Conservation (phyloP, 2,888 invertebrate species). For the Polydesmus complanatus region DNA sequence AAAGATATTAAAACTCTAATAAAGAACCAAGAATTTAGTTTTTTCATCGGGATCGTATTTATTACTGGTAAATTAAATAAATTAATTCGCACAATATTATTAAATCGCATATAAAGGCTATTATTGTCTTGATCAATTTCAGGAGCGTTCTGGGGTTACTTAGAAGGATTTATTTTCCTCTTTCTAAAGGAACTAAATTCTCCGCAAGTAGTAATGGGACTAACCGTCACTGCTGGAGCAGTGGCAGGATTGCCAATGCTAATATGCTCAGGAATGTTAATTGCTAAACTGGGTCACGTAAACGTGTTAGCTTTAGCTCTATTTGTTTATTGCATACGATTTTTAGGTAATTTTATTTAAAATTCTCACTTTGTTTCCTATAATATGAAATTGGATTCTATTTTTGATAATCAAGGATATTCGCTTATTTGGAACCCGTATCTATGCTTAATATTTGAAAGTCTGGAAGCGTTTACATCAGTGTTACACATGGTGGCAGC, state of each 20-base stretch:
- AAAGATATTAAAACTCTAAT: conserved; percentile 52
- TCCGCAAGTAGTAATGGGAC: conserved; percentile 59
- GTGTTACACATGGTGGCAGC: conserved; percentile 88
- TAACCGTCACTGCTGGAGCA: conserved; percentile 64
- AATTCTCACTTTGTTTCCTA: neutral
- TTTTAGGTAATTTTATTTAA: conserved; percentile 45
- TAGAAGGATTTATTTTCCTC: conserved; percentile 70
- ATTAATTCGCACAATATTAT: neutral
- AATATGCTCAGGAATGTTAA: conserved; percentile 61
- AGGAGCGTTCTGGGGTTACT: conserved; percentile 71
- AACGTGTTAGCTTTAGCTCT: conserved; percentile 64
- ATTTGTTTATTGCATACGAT: conserved; percentile 55
- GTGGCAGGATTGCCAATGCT: conserved; percentile 59
- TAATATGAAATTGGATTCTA: neutral
- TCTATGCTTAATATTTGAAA: conserved; percentile 80
- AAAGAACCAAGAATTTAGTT: conserved; percentile 53
- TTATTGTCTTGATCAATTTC: conserved; percentile 20
- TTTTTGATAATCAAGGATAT: conserved; percentile 33
- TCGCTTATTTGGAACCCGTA: conserved; percentile 38
- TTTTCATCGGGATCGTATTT: conserved; percentile 56
- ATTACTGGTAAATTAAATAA: conserved; percentile 46
- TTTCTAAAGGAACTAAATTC: conserved; percentile 61
- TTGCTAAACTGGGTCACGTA: conserved; percentile 55
- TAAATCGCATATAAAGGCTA: too few relatives aligned
- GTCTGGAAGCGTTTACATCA: conserved; percentile 69